A percentile compares a stretch with the other conserved stretches of the same genome.
These are phyloP conservation scores for Acanthurus lineatus DNA, from an alignment of 2,797 vertebrate genomes.

Conservation along the genomic window DNA sequence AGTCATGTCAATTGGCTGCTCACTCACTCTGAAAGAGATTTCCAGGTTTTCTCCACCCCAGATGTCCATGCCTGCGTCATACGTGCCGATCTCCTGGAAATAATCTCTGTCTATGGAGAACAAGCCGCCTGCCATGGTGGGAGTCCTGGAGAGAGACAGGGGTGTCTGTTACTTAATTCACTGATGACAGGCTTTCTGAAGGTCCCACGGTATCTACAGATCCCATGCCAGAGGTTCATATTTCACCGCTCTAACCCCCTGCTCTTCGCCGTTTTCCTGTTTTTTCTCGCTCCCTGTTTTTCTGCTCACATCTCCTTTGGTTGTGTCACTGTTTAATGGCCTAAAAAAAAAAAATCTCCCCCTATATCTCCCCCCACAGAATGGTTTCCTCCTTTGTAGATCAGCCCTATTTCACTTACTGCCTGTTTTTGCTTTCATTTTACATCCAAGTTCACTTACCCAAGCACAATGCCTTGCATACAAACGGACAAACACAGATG, in stretches of 20 bases:
- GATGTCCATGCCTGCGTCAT: constrained; percentile 99
- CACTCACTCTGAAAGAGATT: constrained; percentile 97
- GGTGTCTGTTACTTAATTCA: constrained; percentile 45
- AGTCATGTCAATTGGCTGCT: constrained; percentile 53
- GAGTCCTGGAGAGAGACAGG: constrained; percentile 87
- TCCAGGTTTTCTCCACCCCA: constrained; percentile 99
- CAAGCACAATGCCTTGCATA: constrained; percentile 22
- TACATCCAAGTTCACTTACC: constrained; percentile 15
- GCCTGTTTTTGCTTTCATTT: constrained; percentile 46
- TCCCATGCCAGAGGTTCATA: constrained; percentile 50
- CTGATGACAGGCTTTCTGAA: constrained; percentile 52
- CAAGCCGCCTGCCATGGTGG: constrained; percentile 98
- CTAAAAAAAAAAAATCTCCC: constrained; percentile 1
- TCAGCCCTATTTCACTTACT: constrained; percentile 61
- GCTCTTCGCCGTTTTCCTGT: constrained; percentile 51
- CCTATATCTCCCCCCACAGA: constrained; percentile 17
- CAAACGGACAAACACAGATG: constrained; percentile 24
- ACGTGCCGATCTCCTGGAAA: constrained; percentile 98
- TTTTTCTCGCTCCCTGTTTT: constrained; percentile 40
- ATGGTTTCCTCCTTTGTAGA: constrained; percentile 38
- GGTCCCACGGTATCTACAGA: constrained; percentile 59
- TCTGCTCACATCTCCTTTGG: constrained; percentile 44
- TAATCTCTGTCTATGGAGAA: constrained; percentile 99
- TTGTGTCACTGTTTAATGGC: constrained; percentile 34
- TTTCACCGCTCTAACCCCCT: constrained; percentile 42